These are phyloP conservation scores for Proteles cristata DNA, from an alignment of 2,113 vertebrate genomes.

Conservation along the genomic window DNA sequence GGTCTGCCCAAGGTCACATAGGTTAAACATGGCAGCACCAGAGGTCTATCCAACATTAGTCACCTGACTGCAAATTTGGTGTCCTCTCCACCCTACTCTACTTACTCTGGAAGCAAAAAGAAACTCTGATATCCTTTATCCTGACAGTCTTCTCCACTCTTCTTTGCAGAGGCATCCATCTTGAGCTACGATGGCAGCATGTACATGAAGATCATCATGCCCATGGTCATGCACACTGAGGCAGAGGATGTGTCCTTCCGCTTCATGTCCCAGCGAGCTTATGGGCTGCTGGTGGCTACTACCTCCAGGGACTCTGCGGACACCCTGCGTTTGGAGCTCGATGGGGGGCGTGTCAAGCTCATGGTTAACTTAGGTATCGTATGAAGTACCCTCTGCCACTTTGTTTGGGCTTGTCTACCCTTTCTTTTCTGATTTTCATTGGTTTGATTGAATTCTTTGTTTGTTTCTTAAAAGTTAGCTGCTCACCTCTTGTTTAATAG, in stretches of 20 bases:
- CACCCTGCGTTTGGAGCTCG: conserved; percentile 95
- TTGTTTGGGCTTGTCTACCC: conserved; percentile 87
- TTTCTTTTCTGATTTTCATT: conserved; percentile 78
- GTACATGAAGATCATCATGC: conserved; percentile 99
- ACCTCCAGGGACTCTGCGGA: conserved; percentile 96
- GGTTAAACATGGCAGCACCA: not conserved
- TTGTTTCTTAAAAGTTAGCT: conserved; percentile 82
- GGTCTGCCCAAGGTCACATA: not conserved
- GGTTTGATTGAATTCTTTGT: conserved; percentile 84
- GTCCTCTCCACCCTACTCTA: not conserved
- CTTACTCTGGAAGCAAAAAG: not conserved
- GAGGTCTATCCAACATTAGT: not conserved
- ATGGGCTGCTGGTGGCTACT: conserved; percentile 96
- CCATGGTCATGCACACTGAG: conserved; percentile 95
- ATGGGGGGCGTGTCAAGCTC: conserved; percentile 96
- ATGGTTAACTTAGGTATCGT: conserved; percentile 99
- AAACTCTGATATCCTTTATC: not conserved
- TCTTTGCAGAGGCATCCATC: conserved; percentile 93
- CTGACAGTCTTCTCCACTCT: not conserved
- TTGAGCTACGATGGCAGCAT: conserved; percentile 98
- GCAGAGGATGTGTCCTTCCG: conserved; percentile 98
- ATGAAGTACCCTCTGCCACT: conserved; percentile 81
- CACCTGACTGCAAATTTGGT: not conserved
- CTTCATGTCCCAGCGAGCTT: conserved; percentile 97
- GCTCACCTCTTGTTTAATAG: conserved; percentile 80